Evolutionary conservation across 2,888 invertebrate genomes (phyloP).

Genomic region (Scelioninae gen. 1): DNA sequence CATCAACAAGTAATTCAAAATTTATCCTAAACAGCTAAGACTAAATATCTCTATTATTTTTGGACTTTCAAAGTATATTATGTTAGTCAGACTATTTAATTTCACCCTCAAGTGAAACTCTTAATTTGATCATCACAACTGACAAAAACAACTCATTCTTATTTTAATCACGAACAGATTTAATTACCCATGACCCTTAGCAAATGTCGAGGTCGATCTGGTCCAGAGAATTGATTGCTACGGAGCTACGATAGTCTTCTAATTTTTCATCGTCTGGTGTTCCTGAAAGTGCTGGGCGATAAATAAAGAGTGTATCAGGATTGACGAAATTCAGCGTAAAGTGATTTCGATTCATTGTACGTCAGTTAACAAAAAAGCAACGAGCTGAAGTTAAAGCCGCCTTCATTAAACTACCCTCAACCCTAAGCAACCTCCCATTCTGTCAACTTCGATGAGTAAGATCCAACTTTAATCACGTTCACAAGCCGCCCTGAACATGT

Average conservation of each 20-base stretch:
- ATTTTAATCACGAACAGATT: slow-evolving; percentile 30
- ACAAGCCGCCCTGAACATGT: slow-evolving; percentile 31
- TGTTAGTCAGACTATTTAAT: not conserved
- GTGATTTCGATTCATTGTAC: slow-evolving; percentile 60
- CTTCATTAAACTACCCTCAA: slow-evolving; percentile 64
- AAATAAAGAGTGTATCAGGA: slow-evolving; percentile 56
- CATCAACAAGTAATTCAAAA: too few relatives aligned
- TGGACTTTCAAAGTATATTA: too few relatives aligned
- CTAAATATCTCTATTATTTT: too few relatives aligned
- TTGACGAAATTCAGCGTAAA: slow-evolving; percentile 40
- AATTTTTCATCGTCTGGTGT: slow-evolving; percentile 46
- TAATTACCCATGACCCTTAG: slow-evolving; percentile 42
- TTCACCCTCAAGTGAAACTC: not conserved
- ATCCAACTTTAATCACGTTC: slow-evolving; percentile 68
- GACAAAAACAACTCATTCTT: slow-evolving; percentile 23
- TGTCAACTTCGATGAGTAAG: slow-evolving; percentile 64
- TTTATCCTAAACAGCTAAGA: too few relatives aligned
- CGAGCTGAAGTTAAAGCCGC: slow-evolving; percentile 54
- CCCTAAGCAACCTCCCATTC: slow-evolving; percentile 57
- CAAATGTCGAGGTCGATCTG: slow-evolving; percentile 15
- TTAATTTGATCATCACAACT: slow-evolving; percentile 12
- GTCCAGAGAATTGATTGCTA: slow-evolving; percentile 31
- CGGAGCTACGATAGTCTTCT: slow-evolving; percentile 23
- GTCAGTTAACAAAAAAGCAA: slow-evolving; percentile 62
- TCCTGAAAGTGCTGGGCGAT: slow-evolving; percentile 14